Evolutionary conservation across 2,888 invertebrate genomes (phyloP).

Genomic region (Neoaliturus tenellus): DNA sequence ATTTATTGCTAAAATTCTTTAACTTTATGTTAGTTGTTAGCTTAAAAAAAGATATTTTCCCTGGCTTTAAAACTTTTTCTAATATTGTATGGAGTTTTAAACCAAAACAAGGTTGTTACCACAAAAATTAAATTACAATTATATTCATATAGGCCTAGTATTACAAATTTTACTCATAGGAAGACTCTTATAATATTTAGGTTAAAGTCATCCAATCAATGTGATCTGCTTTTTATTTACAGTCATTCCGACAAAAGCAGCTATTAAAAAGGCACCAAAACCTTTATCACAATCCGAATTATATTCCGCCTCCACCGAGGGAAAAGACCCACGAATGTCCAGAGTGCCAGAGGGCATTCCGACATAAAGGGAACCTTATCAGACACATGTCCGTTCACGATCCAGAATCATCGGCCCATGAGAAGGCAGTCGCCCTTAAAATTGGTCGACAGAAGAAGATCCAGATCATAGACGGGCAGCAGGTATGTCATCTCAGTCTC

Average conservation of each 20-base stretch:
- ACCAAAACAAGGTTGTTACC: too few species aligned
- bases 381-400: constrained; percentile 95
- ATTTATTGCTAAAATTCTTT: not conserved
- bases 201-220: too few species aligned
- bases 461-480: constrained; percentile 78
- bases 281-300: constrained; percentile 93
- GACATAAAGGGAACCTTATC: constrained; percentile 94
- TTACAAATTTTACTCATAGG: too few species aligned
- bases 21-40: too few species aligned
- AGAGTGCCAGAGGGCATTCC: constrained; percentile 73
- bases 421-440: constrained; percentile 85
- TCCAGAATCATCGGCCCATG: constrained; percentile 86
- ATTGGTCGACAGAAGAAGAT: constrained; percentile 87
- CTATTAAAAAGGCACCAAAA: constrained; percentile 93
- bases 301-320: constrained; percentile 90
- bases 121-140: too few species aligned
- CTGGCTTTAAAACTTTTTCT: too few species aligned
- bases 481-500: too few species aligned
- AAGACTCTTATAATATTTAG: too few species aligned
- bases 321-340: constrained; percentile 95
- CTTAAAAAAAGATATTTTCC: too few species aligned
- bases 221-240: too few species aligned
- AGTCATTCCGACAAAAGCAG: constrained; percentile 89
- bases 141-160: too few species aligned
- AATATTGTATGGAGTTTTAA: too few species aligned